phyloP scores from a whole-genome alignment of 2,113 vertebrate genomes.

The Scophthalmus maximus region DNA sequence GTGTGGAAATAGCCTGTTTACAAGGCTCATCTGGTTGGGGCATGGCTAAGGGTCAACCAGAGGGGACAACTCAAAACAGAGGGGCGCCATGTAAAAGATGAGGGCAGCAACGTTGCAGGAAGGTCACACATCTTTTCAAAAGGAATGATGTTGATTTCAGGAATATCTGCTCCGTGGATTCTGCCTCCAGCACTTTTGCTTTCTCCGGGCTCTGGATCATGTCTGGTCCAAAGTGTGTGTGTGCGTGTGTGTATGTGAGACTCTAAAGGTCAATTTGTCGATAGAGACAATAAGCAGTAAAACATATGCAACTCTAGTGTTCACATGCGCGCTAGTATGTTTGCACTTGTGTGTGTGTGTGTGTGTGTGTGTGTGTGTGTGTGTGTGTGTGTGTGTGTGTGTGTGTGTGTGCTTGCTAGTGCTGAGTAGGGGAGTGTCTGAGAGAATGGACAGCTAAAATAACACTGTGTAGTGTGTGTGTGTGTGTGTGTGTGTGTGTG shows the following conservation, averaged over 20 bases:
- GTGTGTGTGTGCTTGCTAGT: constrained; percentile 36
- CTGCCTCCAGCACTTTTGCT: constrained; percentile 36
- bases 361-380: constrained; percentile 36
- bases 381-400: constrained; percentile 22
- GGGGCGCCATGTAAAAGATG: constrained; percentile 56
- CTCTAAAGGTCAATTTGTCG: constrained; percentile 70
- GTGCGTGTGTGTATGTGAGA: constrained; percentile 32
- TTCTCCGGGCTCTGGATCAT: constrained; percentile 79
- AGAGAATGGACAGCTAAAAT: constrained; percentile 75
- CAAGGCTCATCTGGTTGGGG: constrained; percentile 81
- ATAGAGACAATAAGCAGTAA: constrained; percentile 60
- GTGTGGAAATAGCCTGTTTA: constrained; percentile 86
- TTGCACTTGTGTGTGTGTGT: constrained; percentile 31
- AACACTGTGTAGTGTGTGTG: constrained; percentile 51
- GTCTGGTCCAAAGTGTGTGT: constrained; percentile 68
- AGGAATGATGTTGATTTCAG: constrained; percentile 68
- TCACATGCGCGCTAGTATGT: constrained; percentile 46
- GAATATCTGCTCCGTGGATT: constrained; percentile 73
- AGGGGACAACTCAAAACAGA: constrained; percentile 82
- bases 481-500: neutral
- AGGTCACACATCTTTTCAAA: constrained; percentile 76
- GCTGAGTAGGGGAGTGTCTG: constrained; percentile 30
- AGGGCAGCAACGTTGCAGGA: constrained; percentile 34
- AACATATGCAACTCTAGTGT: constrained; percentile 44
- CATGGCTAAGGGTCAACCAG: constrained; percentile 76